Evolutionary conservation across 1,140 invertebrate genomes (phyloP).

Genomic region (Cyclina sinensis): DNA sequence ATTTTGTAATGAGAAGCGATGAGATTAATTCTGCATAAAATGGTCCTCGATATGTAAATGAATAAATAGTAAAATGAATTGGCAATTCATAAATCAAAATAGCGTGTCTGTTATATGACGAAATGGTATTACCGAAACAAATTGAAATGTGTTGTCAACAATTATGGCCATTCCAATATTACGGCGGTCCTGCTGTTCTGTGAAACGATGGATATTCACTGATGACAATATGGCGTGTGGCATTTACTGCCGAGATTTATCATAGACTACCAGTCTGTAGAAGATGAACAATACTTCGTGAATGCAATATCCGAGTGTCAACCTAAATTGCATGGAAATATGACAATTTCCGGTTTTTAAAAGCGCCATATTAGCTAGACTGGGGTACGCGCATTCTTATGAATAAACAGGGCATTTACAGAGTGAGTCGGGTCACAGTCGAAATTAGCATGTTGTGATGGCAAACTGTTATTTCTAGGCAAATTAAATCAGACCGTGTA

Average conservation of each 20-base stretch:
- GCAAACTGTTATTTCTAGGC: slow-evolving; percentile 4
- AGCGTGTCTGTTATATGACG: slow-evolving; percentile 12
- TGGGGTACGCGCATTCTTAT: slow-evolving; percentile 1
- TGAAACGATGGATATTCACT: background rate
- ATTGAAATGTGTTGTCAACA: slow-evolving; percentile 62
- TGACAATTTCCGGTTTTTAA: slow-evolving; percentile 62
- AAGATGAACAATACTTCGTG: slow-evolving; percentile 28
- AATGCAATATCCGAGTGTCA: slow-evolving; percentile 60
- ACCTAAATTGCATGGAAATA: slow-evolving; percentile 62
- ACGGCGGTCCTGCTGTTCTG: background rate
- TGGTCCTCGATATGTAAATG: slow-evolving; percentile 7
- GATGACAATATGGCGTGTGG: slow-evolving; percentile 27
- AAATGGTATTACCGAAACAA: slow-evolving; percentile 38
- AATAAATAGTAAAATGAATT: background rate
- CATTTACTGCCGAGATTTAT: slow-evolving; percentile 4
- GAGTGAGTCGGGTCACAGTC: background rate
- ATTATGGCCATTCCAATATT: slow-evolving; percentile 34
- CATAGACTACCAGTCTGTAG: background rate
- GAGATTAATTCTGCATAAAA: background rate
- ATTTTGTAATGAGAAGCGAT: background rate
- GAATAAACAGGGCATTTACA: slow-evolving; percentile 12
- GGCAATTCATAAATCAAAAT: slow-evolving; percentile 46
- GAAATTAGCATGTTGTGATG: slow-evolving; percentile 6
- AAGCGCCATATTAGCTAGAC: slow-evolving; percentile 43
- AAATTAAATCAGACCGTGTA: slow-evolving; percentile 31